Percentiles rank a stretch among this genome's conserved stretches.
Evolutionary conservation across 2,888 invertebrate species (phyloP).

Genomic region (Chloromyia formosa): DNA sequence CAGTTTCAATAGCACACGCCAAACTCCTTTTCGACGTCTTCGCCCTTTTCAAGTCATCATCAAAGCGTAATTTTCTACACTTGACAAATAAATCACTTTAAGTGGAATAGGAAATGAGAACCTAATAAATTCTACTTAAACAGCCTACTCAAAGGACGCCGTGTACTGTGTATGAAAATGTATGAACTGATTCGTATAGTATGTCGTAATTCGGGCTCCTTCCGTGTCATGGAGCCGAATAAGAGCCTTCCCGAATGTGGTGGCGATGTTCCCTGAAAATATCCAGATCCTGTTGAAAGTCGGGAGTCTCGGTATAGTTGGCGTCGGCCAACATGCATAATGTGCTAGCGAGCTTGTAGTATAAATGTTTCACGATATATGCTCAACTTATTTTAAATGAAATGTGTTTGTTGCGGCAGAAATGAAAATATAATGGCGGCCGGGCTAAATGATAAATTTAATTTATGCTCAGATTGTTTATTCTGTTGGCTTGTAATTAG

Average conservation of each 20-base stretch:
- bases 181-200: too few species aligned
- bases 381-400: background rate
- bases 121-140: constrained; percentile 41
- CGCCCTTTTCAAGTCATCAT: constrained; percentile 28
- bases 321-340: background rate
- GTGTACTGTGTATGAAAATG: too few species aligned
- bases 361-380: constrained; percentile 10
- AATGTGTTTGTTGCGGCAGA: background rate
- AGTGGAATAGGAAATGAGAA: constrained; percentile 37
- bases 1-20: background rate
- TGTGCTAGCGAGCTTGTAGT: background rate
- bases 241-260: background rate
- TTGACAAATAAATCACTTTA: constrained; percentile 42
- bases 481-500: constrained; percentile 21
- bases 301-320: background rate
- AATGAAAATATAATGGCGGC: constrained; percentile 30
- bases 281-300: background rate
- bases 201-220: too few species aligned
- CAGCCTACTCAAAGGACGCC: background rate
- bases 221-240: background rate
- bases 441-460: constrained; percentile 31
- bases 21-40: background rate
- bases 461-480: constrained; percentile 30
- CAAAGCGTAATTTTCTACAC: constrained; percentile 41
- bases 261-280: background rate